phyloP scores from a whole-genome alignment of 1,140 invertebrate species.

The Drosophila rhopaloa region DNA sequence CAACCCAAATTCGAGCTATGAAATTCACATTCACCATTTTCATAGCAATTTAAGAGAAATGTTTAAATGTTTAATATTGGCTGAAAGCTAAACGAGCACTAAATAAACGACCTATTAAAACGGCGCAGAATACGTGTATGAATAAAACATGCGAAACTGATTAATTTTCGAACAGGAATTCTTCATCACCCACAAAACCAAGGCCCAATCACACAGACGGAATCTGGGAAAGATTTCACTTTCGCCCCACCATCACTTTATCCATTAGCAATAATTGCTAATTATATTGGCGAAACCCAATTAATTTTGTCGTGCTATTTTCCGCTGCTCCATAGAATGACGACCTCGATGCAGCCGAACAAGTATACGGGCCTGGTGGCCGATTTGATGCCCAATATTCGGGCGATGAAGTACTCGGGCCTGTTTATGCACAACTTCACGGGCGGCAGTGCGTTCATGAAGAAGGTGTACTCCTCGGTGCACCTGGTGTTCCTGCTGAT shows the following conservation, averaged over 20 bases:
- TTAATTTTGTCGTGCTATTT: constrained; percentile 23
- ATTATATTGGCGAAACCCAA: constrained; percentile 35
- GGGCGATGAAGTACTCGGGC: constrained; percentile 90
- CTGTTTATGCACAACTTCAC: constrained; percentile 93
- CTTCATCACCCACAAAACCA: not conserved
- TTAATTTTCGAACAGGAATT: constrained; percentile 22
- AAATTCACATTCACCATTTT: not conserved
- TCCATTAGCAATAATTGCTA: constrained; percentile 13
- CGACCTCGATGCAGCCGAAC: constrained; percentile 66
- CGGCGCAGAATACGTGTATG: constrained; percentile 10
- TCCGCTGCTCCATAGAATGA: constrained; percentile 41
- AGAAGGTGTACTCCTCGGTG: constrained; percentile 87
- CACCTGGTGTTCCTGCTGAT: constrained; percentile 88
- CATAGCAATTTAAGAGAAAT: not conserved
- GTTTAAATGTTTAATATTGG: not conserved
- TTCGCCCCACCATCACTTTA: not conserved
- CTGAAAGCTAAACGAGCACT: not conserved
- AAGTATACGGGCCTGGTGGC: constrained; percentile 89
- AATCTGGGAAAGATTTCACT: not conserved
- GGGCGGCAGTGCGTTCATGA: constrained; percentile 86
- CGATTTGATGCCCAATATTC: constrained; percentile 92
- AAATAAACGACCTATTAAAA: constrained; percentile 13
- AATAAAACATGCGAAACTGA: constrained; percentile 35
- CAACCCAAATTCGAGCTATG: too few relatives aligned
- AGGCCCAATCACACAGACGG: not conserved